These are phyloP conservation scores for Phortica okadai DNA, from an alignment of 2,888 invertebrate genomes.

Conservation along the genomic window DNA sequence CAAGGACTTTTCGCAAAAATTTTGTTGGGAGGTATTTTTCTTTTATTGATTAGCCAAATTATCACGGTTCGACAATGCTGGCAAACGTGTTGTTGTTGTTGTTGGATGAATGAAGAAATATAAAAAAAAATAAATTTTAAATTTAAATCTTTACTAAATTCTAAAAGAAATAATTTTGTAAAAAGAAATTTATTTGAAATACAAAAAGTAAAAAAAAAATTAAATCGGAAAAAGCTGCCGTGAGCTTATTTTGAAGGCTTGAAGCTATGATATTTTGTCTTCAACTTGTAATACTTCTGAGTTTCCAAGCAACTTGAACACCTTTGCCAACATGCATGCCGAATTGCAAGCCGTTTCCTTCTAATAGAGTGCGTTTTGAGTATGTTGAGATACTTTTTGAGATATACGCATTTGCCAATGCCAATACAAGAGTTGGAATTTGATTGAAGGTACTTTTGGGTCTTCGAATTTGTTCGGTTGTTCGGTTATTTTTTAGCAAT, in stretches of 20 bases:
- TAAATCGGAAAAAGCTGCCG: background rate
- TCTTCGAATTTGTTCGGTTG: background rate
- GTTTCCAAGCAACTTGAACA: background rate
- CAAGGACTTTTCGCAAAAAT: constrained; percentile 12
- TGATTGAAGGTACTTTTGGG: background rate
- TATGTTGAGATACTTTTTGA: background rate
- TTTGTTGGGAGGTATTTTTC: background rate
- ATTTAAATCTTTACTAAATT: too few relatives aligned
- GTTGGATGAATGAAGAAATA: too few relatives aligned
- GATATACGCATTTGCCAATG: background rate
- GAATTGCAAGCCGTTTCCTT: constrained; percentile 15
- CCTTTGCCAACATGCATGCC: constrained; percentile 4
- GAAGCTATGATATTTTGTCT: too few relatives aligned
- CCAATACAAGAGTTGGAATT: background rate
- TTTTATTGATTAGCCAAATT: constrained; percentile 8
- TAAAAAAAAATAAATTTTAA: too few relatives aligned
- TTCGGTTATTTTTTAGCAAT: constrained; percentile 16
- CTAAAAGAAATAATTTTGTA: too few relatives aligned
- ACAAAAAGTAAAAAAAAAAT: background rate
- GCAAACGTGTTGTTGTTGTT: constrained; percentile 21
- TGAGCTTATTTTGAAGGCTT: too few relatives aligned
- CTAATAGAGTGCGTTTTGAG: background rate
- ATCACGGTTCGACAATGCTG: background rate
- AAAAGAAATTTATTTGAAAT: too few relatives aligned
- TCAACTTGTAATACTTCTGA: too few relatives aligned